Conservation (phyloP, 2,797 vertebrate genomes). For the Apodemus agrarius region DNA sequence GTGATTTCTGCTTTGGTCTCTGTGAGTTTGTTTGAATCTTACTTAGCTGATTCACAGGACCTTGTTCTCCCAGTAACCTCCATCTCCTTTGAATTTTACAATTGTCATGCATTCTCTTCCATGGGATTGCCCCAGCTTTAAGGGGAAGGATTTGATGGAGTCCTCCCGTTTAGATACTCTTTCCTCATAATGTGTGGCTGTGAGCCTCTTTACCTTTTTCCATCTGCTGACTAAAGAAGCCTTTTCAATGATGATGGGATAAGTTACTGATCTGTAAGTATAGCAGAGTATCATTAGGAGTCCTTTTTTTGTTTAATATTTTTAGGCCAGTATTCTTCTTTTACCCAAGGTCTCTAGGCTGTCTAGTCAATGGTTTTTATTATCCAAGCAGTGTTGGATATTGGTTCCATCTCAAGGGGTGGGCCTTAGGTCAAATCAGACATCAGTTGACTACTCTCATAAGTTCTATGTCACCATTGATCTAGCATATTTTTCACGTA, state of each 20-base stretch:
- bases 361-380: neutral
- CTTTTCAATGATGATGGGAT: neutral
- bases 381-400: neutral
- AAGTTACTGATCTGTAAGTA: neutral
- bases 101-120: no score
- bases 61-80: neutral
- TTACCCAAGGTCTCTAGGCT: neutral
- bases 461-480: neutral
- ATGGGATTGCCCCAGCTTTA: no score
- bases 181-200: neutral
- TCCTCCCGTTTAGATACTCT: neutral
- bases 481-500: neutral
- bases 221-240: neutral
- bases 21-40: neutral
- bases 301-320: neutral
- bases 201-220: neutral
- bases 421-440: neutral
- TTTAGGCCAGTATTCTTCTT: neutral
- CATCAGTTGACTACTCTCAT: neutral
- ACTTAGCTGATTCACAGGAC: neutral
- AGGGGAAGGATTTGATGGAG: neutral
- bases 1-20: neutral
- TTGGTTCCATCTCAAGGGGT: neutral
- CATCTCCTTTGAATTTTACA: neutral
- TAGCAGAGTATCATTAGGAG: neutral